phyloP scores from a whole-genome alignment of 2,113 vertebrate genomes.

The Rhinolophus ferrumequinum region DNA sequence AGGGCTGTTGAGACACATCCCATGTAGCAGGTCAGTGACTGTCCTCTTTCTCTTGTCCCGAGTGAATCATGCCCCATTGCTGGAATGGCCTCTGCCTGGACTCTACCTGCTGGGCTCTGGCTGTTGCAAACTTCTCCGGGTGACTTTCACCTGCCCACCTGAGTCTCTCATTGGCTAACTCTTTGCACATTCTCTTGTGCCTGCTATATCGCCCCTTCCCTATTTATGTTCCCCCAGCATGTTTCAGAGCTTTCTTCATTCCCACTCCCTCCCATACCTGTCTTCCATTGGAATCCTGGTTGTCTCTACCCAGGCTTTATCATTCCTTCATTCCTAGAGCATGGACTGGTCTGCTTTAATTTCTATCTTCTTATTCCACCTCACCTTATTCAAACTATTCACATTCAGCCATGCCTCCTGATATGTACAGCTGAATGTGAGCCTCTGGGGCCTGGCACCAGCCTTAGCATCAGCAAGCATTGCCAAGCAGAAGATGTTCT shows the following conservation, averaged over 20 bases:
- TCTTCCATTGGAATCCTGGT: background rate
- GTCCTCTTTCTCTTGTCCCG: background rate
- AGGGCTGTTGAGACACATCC: background rate
- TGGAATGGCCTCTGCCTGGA: background rate
- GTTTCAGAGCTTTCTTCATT: background rate
- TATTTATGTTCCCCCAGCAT: too few species aligned
- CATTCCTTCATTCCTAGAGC: background rate
- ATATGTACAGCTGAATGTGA: too few species aligned
- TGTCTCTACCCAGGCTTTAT: background rate
- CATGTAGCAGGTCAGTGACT: fast-evolving
- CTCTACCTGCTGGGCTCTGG: background rate
- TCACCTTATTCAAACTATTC: background rate
- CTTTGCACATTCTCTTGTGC: background rate
- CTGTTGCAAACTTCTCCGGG: background rate
- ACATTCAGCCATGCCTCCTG: background rate
- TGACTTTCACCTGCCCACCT: too few species aligned
- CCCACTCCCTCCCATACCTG: fast-evolving
- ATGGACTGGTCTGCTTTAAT: background rate
- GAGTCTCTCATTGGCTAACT: background rate
- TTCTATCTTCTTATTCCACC: background rate
- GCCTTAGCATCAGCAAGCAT: background rate
- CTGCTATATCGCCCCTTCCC: background rate
- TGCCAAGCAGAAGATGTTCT: fast-evolving
- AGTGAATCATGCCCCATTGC: background rate
- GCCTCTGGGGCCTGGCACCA: too few species aligned